Evolutionary conservation across 1,140 invertebrate species (phyloP).

Genomic region (Bombus affinis): DNA sequence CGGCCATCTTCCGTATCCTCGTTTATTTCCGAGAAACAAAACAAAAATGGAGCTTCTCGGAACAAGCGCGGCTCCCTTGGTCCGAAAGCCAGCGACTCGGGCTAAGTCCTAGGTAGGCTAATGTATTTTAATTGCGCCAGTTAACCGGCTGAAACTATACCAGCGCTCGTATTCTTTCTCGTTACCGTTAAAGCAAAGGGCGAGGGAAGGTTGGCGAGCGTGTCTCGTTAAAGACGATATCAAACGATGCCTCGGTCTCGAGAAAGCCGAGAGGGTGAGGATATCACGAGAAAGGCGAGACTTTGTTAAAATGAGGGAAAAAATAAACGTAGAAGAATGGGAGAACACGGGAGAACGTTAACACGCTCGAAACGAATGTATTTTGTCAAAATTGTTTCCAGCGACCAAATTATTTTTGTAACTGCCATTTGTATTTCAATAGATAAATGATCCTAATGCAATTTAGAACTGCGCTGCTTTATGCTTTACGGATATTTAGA

Average conservation of each 20-base stretch:
- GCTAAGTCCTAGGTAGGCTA: not conserved
- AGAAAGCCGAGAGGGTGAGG: not conserved
- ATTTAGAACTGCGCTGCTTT: no score
- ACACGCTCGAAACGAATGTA: no score
- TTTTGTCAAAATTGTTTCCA: no score
- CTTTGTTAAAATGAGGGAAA: not conserved
- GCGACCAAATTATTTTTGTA: no score
- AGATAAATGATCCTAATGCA: no score
- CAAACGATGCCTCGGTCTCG: not conserved
- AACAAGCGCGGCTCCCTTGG: not conserved
- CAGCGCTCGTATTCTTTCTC: not conserved
- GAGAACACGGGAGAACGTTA: no score
- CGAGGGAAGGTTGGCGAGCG: not conserved
- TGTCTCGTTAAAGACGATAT: not conserved
- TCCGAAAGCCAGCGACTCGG: not conserved
- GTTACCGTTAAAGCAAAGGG: not conserved
- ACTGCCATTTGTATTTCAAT: no score
- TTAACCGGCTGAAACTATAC: not conserved
- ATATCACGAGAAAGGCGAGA: not conserved
- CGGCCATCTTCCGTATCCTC: not conserved
- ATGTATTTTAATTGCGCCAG: not conserved
- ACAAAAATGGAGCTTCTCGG: slow-evolving; percentile 10
- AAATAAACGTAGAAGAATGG: not conserved
- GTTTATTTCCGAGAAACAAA: slow-evolving; percentile 23
- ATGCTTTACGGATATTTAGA: no score